Base-by-base conservation (phyloP, 1,140 invertebrate species). In the Aplysia californica region DNA sequence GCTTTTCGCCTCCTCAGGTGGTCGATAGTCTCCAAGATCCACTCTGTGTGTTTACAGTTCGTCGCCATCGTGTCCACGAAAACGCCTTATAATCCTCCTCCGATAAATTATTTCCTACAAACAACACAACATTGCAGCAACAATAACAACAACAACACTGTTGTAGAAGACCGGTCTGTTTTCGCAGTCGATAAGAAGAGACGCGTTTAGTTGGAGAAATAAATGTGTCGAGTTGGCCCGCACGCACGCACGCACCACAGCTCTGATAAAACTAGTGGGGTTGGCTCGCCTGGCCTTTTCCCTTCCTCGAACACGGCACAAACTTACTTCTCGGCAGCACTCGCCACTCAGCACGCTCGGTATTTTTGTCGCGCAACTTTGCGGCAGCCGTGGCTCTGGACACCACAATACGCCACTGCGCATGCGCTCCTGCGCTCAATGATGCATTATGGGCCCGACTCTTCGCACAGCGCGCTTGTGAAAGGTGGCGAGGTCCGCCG, bases 1-100 rank as follows among this genome's bases (percentile, higher is more conserved):
- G 95, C 94, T 91, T 96, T 96, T 83, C 95, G 91, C 38, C 93
- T 91, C 70, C 95, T 92, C 82, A 96, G 90, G 87, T 95, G 94
- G 90, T 96, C 95, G 85, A 96, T 96, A 80, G 95, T 94, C 85
- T 95, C 94, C 77, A 96, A 91, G 86, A 96, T 95, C 84, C 92
- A 91, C 79, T 94, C 92, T 88, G 93, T 92, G 90, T 94, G 92
- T 82, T 92, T 72, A 38, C 68, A 36, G 41, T 65, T 71, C 29
- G 72, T 26, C 68, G 72, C 71, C 36, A 31, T 72, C 36, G 23
- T 20, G 65, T 29, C 31, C 15, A 64, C 18, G 65, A 35, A 74
- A 36, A 35, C 20, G 20, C n/a, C 10, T 33, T 35, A 41, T 29
- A n/a, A n/a, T n/a, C n/a, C n/a, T n/a, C n/a, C n/a, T n/a, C n/a